Base-by-base conservation (phyloP, 1,140 invertebrate species). In the Drosophila nasuta region DNA sequence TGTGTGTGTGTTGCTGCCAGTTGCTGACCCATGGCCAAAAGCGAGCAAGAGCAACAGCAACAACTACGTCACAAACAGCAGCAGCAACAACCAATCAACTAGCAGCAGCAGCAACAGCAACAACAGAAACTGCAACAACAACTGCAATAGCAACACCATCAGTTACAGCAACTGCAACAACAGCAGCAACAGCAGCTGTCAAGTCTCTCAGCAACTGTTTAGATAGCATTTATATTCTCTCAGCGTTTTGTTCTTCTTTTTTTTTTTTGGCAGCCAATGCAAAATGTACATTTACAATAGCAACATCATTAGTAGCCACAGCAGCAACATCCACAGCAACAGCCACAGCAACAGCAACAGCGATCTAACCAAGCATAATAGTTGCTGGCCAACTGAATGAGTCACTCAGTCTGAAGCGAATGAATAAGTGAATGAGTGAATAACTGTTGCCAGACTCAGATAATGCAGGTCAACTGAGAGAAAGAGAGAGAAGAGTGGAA, bases 381-480 rank as follows among this genome's bases (percentile, higher is more conserved):
- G 10, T 10, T 65, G 54, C 38, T 54, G 65, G 41, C 60, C 41
- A 79, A 71, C 63, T 13, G 30, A 57, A 49, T 56, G 33, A 56
- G n/a, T 56, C 28, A 54, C 20, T 25, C 51, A 11, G 20, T 25
- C 25, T 51, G 8, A 13, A 52, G 49, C 13, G 46, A 25, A 17
- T 48, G 46, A 48, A 48, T 48, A 17, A 48, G 46, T 48, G 17
- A 25, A 48, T 48, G 17, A 48, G 7, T 67, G 43, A 58, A 17
- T 57, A 20, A 25, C 17, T 63, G 25, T 7, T 48, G 58, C 48
- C 11, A 49, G 28, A 49, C 35, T 41, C 51, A 71, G 71, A 67
- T 82, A 82, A 82, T 82, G 71, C 81, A 83, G 71, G 71, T 41
- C 38, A 41, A 10, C 30, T 33, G 30, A 33, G 20, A 35, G 8